Evolutionary conservation across 2,113 vertebrate species (phyloP).

Genomic region (Carassius carassius): DNA sequence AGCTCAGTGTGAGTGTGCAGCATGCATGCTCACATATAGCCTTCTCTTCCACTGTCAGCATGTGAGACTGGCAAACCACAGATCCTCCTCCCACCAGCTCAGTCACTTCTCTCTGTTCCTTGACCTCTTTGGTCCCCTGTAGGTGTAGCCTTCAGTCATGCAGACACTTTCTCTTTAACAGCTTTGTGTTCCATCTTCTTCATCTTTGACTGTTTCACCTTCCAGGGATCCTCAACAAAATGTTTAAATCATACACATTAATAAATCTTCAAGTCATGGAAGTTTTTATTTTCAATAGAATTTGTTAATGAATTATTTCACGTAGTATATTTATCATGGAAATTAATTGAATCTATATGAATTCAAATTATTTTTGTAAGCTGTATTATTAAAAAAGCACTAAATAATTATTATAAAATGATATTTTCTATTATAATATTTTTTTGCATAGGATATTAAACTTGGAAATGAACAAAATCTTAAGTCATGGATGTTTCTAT

Average conservation of each 20-base stretch:
- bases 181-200: neutral
- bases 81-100: neutral
- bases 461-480: no score
- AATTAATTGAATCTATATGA: neutral
- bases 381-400: no score
- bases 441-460: no score
- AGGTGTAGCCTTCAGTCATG: neutral
- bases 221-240: no score
- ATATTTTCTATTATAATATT: no score
- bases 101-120: neutral
- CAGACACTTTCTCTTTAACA: neutral
- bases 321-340: neutral
- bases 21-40: neutral
- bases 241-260: neutral
- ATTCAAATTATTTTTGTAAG: no score
- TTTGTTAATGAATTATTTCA: neutral
- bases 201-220: neutral
- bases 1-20: conserved; percentile 30
- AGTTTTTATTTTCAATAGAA: neutral
- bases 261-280: neutral
- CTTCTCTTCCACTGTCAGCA: conserved; percentile 32
- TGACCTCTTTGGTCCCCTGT: neutral
- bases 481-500: no score
- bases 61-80: conserved; percentile 33
- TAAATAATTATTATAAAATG: no score